Percentiles rank a stretch among this genome's conserved stretches.
phyloP scores from a whole-genome alignment of 2,113 vertebrate genomes.

The Coreoperca whiteheadi region DNA sequence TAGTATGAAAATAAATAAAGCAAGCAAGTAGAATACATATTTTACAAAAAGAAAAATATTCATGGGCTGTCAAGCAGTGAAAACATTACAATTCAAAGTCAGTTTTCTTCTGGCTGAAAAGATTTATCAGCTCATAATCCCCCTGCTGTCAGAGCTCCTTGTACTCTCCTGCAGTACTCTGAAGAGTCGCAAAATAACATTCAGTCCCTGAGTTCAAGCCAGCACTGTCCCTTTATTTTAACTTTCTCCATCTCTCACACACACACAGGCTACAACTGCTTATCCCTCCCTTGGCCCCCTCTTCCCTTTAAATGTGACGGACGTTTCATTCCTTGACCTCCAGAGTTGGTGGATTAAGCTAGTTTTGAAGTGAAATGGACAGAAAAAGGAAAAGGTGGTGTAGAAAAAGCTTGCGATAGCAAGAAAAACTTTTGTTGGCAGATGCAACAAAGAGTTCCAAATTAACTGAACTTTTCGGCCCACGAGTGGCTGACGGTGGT shows the following conservation, averaged over 20 bases:
- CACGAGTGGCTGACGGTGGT: conserved; percentile 27
- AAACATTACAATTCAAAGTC: conserved; percentile 22
- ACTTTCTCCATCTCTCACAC: conserved; percentile 3
- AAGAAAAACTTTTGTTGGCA: conserved; percentile 58
- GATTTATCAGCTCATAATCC: conserved; percentile 26
- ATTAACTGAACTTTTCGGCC: conserved; percentile 60
- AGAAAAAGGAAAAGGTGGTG: conserved; percentile 33
- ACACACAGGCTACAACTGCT: background rate
- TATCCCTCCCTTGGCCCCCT: background rate
- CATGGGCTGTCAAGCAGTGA: background rate
- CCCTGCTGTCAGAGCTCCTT: conserved; percentile 31
- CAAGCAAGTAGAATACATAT: background rate
- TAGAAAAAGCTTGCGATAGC: conserved; percentile 41
- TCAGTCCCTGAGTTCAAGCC: conserved; percentile 28
- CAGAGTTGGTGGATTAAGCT: conserved; percentile 46
- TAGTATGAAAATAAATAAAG: background rate
- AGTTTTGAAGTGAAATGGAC: conserved; percentile 46
- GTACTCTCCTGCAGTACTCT: background rate
- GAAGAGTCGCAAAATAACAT: conserved; percentile 16
- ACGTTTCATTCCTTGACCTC: conserved; percentile 44
- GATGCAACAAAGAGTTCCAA: conserved; percentile 52
- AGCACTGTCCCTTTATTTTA: conserved; percentile 18
- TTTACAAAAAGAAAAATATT: background rate
- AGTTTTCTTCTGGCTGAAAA: conserved; percentile 25
- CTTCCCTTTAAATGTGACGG: conserved; percentile 31